Evolutionary conservation across 2,113 vertebrate species (phyloP).

Genomic region (Corythoichthys intestinalis): DNA sequence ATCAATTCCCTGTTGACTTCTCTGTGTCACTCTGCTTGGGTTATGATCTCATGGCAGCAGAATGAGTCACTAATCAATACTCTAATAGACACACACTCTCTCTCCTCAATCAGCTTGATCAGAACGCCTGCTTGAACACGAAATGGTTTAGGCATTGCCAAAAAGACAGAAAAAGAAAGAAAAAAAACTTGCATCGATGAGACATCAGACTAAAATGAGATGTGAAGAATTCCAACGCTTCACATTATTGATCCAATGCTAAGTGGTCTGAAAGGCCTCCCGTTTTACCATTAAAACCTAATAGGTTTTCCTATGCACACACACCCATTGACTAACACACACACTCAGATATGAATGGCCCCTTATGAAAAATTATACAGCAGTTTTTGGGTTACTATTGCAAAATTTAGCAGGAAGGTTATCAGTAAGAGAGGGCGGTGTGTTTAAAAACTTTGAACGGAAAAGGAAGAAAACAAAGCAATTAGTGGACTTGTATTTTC

Average conservation of each 20-base stretch:
- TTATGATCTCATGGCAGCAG: slow-evolving; percentile 41
- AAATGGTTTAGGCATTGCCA: not conserved
- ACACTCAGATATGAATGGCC: not conserved
- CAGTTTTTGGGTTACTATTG: not conserved
- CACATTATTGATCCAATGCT: slow-evolving; percentile 57
- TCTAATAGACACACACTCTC: slow-evolving; percentile 43
- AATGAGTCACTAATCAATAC: slow-evolving; percentile 53
- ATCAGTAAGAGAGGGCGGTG: not conserved
- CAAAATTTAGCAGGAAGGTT: not conserved
- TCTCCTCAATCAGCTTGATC: slow-evolving; percentile 50
- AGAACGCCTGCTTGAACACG: slow-evolving; percentile 27
- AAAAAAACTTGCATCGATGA: slow-evolving; percentile 29
- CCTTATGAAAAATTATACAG: not conserved
- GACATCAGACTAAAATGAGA: slow-evolving; percentile 41
- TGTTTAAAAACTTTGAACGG: not conserved
- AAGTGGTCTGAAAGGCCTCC: slow-evolving; percentile 65
- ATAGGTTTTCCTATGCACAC: slow-evolving; percentile 50
- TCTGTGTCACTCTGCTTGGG: slow-evolving; percentile 40
- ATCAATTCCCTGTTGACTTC: slow-evolving; percentile 33
- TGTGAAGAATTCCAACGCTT: slow-evolving; percentile 47
- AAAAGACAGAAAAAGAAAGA: not conserved
- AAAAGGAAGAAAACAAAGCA: not conserved
- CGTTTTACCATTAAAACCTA: slow-evolving; percentile 56
- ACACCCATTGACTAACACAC: slow-evolving; percentile 21
- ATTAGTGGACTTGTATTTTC: not conserved